phyloP scores from a whole-genome alignment of 2,113 vertebrate species.

The Passer domesticus region DNA sequence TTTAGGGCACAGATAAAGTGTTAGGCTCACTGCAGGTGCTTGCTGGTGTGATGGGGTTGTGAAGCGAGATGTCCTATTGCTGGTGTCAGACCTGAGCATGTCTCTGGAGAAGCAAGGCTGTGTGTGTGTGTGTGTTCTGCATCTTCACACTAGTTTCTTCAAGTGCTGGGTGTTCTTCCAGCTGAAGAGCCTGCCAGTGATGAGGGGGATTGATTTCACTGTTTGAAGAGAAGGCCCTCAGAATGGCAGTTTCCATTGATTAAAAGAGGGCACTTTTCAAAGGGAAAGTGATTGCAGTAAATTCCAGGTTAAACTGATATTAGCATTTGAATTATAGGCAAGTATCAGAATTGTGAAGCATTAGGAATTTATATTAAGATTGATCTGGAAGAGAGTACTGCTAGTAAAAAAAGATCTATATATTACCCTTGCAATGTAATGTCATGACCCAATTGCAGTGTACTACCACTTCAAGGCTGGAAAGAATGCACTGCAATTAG shows the following conservation, averaged over 20 bases:
- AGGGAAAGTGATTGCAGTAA: not conserved
- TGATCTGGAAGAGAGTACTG: not conserved
- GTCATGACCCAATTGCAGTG: not conserved
- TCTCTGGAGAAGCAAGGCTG: not conserved
- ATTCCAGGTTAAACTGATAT: slow-evolving; percentile 2
- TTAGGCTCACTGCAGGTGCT: not conserved
- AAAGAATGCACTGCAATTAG: slow-evolving; percentile 12
- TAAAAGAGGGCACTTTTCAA: slow-evolving; percentile 25
- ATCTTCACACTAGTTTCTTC: slow-evolving; percentile 5
- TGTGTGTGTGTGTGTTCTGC: not conserved
- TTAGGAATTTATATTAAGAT: not conserved
- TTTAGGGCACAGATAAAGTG: not conserved
- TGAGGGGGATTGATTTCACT: slow-evolving; percentile 10
- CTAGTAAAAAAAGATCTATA: not conserved
- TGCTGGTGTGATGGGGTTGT: not conserved
- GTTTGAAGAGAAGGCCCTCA: not conserved
- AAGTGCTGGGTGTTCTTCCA: slow-evolving; percentile 24
- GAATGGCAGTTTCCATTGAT: not conserved
- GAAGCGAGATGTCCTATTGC: not conserved
- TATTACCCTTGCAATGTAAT: not conserved
- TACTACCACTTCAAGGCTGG: not conserved
- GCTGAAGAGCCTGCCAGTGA: not conserved
- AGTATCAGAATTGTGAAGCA: not conserved
- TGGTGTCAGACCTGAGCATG: not conserved
- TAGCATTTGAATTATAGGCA: slow-evolving; percentile 13